Evolutionary conservation across 2,113 vertebrate genomes (phyloP).

Genomic region (Aegithalos caudatus): DNA sequence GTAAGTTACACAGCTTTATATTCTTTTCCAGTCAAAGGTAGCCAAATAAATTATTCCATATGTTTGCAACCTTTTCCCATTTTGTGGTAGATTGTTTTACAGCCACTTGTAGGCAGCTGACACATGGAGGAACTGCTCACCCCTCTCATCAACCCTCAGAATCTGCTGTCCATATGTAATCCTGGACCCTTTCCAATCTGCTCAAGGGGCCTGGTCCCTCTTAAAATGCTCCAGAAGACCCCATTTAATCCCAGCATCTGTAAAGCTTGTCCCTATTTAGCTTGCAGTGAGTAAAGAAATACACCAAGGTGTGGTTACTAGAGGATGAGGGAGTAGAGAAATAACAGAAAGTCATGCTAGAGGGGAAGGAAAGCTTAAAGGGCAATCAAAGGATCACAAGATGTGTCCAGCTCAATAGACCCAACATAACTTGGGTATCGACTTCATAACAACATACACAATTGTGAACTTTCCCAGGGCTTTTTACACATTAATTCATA

Average conservation of each 20-base stretch:
- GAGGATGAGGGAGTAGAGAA: not conserved
- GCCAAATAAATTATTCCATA: not conserved
- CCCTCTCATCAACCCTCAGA: not conserved
- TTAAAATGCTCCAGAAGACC: not conserved
- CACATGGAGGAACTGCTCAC: not conserved
- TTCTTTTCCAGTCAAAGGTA: slow-evolving; percentile 1
- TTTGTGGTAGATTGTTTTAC: not conserved
- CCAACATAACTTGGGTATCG: not conserved
- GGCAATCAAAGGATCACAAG: not conserved
- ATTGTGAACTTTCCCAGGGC: not conserved
- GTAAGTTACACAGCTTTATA: not conserved
- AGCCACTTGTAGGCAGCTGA: not conserved
- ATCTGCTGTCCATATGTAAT: not conserved
- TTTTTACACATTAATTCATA: not conserved
- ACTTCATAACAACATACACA: not conserved
- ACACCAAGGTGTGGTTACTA: not conserved
- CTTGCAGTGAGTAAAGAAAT: not conserved
- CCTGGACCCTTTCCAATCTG: not conserved
- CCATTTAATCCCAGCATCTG: not conserved
- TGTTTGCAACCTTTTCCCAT: not conserved
- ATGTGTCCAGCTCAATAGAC: not conserved
- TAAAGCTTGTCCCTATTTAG: not conserved
- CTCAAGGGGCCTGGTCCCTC: not conserved
- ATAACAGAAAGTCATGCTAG: rapidly evolving
- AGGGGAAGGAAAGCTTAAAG: not conserved